These are phyloP conservation scores for Drosophila kanekoi DNA, from an alignment of 2,888 invertebrate genomes.

Conservation along the genomic window DNA sequence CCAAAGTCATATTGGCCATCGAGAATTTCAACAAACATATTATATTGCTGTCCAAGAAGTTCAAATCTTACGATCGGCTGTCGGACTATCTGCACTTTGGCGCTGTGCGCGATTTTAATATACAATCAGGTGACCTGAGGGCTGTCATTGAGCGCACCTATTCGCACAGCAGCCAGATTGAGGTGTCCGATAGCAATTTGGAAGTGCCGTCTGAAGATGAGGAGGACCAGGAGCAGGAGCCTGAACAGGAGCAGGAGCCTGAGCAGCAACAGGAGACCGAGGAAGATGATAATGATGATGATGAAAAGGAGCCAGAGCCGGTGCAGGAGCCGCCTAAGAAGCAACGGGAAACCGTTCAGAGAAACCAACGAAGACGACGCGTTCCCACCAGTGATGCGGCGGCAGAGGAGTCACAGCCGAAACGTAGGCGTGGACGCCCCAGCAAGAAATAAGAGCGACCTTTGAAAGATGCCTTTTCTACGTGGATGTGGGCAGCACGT, in stretches of 20 bases:
- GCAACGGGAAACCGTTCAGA: constrained; percentile 36
- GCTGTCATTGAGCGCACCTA: constrained; percentile 86
- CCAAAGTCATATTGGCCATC: constrained; percentile 87
- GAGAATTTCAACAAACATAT: constrained; percentile 88
- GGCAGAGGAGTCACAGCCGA: constrained; percentile 31
- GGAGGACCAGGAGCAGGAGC: constrained; percentile 11
- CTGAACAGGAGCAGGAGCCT: constrained; percentile 2
- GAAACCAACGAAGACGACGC: constrained; percentile 32
- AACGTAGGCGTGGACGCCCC: constrained; percentile 53
- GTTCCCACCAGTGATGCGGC: constrained; percentile 18
- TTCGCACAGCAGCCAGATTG: constrained; percentile 78
- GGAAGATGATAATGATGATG: constrained; percentile 45
- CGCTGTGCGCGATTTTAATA: constrained; percentile 88
- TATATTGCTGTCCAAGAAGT: constrained; percentile 87
- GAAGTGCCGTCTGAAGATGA: constrained; percentile 36
- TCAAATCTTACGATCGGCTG: constrained; percentile 86
- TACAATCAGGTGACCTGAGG: constrained; percentile 86
- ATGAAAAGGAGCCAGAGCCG: constrained; percentile 10
- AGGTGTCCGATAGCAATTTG: constrained; percentile 59
- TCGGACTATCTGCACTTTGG: constrained; percentile 87
- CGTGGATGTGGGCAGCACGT: constrained; percentile 24
- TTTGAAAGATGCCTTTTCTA: constrained; percentile 16
- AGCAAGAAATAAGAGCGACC: constrained; percentile 52
- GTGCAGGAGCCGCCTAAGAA: constrained; percentile 24
- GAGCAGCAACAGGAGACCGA: constrained; percentile 3